A percentile compares a stretch with the other conserved stretches of the same genome.
Evolutionary conservation across 2,797 vertebrate species (phyloP).

Genomic region (Paramormyrops hopkinsi): DNA sequence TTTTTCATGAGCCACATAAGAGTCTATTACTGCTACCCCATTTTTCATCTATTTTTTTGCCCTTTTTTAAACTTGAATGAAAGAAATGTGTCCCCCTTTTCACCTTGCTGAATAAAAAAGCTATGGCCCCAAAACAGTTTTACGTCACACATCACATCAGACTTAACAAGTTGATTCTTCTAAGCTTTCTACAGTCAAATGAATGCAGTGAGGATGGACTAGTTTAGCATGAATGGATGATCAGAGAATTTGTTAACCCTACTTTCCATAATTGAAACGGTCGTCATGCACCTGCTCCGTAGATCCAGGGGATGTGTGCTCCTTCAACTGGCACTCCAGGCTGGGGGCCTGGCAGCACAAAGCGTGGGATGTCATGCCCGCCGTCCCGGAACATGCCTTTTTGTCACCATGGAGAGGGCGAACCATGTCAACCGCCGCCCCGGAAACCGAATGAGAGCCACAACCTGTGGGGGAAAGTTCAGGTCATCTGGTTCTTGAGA

Average conservation of each 20-base stretch:
- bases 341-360: conserved; percentile 64
- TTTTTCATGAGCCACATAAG: too few species aligned
- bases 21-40: neutral
- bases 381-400: conserved; percentile 47
- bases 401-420: conserved; percentile 38
- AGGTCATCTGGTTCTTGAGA: neutral
- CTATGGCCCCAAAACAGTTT: neutral
- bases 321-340: conserved; percentile 68
- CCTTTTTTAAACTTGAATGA: neutral
- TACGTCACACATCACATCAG: neutral
- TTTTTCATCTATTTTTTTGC: neutral
- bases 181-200: neutral
- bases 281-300: conserved; percentile 50
- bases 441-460: conserved; percentile 47
- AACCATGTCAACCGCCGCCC: conserved; percentile 16
- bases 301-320: conserved; percentile 34
- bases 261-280: neutral
- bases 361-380: conserved; percentile 43
- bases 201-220: neutral
- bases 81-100: neutral
- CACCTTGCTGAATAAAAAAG: neutral
- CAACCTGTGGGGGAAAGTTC: conserved; percentile 59
- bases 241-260: neutral
- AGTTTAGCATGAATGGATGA: neutral
- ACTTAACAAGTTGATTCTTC: neutral